phyloP scores from a whole-genome alignment of 2,888 invertebrate species.

The Erannis defoliaria region DNA sequence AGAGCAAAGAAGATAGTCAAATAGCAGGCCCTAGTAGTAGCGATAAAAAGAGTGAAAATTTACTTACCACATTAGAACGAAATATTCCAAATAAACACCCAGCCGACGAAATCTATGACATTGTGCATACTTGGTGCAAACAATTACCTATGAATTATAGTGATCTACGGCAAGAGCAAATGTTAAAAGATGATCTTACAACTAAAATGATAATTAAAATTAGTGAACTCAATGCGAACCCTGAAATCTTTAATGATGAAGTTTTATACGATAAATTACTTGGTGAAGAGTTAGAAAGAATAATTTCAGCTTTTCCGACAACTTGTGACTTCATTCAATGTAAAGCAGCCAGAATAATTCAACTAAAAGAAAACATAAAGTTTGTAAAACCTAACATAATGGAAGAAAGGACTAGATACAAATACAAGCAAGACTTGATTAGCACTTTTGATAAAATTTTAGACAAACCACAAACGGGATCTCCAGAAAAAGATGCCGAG shows the following conservation, averaged over 20 bases:
- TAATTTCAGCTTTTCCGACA: conserved; percentile 53
- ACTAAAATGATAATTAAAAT: conserved; percentile 67
- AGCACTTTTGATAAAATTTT: conserved; percentile 55
- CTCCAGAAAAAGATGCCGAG: conserved; percentile 40
- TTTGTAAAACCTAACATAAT: conserved; percentile 58
- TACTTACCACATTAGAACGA: conserved; percentile 25
- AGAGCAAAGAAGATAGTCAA: conserved; percentile 47
- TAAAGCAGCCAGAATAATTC: conserved; percentile 52
- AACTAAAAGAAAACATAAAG: conserved; percentile 57
- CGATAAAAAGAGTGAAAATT: conserved; percentile 34
- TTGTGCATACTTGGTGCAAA: conserved; percentile 66
- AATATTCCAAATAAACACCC: conserved; percentile 50
- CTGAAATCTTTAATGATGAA: conserved; percentile 59
- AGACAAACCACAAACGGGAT: conserved; percentile 46
- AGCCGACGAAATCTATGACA: conserved; percentile 60
- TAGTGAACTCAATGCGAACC: conserved; percentile 63
- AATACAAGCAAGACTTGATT: conserved; percentile 63
- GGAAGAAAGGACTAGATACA: conserved; percentile 56
- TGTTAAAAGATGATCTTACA: conserved; percentile 54
- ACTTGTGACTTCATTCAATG: conserved; percentile 49
- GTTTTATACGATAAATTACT: conserved; percentile 57
- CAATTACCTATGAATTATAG: conserved; percentile 55
- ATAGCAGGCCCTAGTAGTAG: conserved; percentile 47
- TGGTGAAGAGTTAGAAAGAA: conserved; percentile 59
- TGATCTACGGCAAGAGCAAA: conserved; percentile 46